phyloP scores from a whole-genome alignment of 2,888 invertebrate genomes.

The Sphinx pinastri region DNA sequence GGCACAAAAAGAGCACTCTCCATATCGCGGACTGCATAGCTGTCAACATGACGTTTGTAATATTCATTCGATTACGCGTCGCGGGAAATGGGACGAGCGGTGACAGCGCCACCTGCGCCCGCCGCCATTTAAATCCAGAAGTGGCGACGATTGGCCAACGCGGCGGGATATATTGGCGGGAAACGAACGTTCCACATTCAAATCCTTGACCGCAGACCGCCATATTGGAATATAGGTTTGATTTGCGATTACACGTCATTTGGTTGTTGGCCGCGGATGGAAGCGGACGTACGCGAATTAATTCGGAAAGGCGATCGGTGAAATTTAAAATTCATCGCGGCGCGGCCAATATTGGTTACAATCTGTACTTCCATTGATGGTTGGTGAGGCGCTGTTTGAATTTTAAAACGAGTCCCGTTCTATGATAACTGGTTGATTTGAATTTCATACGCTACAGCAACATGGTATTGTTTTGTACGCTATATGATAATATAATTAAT shows the following conservation, averaged over 20 bases:
- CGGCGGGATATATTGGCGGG: slow-evolving; percentile 43
- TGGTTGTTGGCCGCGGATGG: slow-evolving; percentile 46
- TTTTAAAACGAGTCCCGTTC: slow-evolving; percentile 61
- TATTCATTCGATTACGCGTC: slow-evolving; percentile 79
- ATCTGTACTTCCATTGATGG: slow-evolving; percentile 54
- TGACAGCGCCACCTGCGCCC: slow-evolving; percentile 74
- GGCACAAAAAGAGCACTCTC: slow-evolving; percentile 72
- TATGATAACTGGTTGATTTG: slow-evolving; percentile 26
- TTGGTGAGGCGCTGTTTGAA: slow-evolving; percentile 58
- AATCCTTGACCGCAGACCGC: slow-evolving; percentile 63
- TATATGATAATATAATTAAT: slow-evolving; percentile 22
- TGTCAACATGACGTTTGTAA: slow-evolving; percentile 78
- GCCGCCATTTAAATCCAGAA: slow-evolving; percentile 40
- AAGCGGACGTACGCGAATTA: slow-evolving; percentile 61
- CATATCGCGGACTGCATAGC: slow-evolving; percentile 69
- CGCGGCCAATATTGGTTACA: slow-evolving; percentile 70
- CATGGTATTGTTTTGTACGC: slow-evolving; percentile 4
- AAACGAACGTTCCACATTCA: slow-evolving; percentile 62
- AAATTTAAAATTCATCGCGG: slow-evolving; percentile 65
- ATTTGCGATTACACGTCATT: slow-evolving; percentile 51
- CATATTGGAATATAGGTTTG: slow-evolving; percentile 61
- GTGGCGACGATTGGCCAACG: slow-evolving; percentile 52
- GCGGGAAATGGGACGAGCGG: slow-evolving; percentile 75
- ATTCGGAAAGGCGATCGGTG: slow-evolving; percentile 55
- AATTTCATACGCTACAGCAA: slow-evolving; percentile 30